A percentile compares a stretch with the other conserved stretches of the same genome.
phyloP scores from a whole-genome alignment of 1,140 invertebrate species.

The Lordiphosa mommai region DNA sequence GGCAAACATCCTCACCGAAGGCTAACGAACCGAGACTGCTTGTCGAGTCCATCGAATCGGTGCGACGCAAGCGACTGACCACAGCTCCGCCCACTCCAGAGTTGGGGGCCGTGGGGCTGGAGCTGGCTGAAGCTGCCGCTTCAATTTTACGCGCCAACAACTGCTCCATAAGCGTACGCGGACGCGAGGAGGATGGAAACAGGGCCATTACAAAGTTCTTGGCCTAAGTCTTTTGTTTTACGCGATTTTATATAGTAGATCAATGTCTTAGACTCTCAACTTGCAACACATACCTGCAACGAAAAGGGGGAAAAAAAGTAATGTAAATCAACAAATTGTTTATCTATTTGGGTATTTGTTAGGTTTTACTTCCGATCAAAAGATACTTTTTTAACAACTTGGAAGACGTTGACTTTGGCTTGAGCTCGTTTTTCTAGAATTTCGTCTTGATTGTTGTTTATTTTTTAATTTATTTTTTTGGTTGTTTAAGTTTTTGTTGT shows the following conservation, averaged over 20 bases:
- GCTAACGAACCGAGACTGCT: conserved; percentile 86
- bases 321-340: no score
- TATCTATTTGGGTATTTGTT: no score
- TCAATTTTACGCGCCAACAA: conserved; percentile 89
- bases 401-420: no score
- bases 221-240: conserved; percentile 74
- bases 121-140: conserved; percentile 53
- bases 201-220: conserved; percentile 65
- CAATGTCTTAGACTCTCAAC: background rate
- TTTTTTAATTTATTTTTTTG: no score
- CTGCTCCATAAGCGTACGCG: conserved; percentile 88
- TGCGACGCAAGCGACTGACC: conserved; percentile 82
- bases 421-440: no score
- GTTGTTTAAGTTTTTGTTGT: no score
- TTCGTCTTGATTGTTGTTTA: no score
- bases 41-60: conserved; percentile 89
- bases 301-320: conserved; percentile 17
- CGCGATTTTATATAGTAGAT: background rate
- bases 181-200: conserved; percentile 80
- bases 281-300: conserved; percentile 63
- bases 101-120: conserved; percentile 28
- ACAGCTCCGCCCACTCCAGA: conserved; percentile 81
- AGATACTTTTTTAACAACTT: no score
- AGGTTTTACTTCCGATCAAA: no score
- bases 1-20: conserved; percentile 85